Evolutionary conservation across 2,888 invertebrate species (phyloP).

Genomic region (Archips xylosteana): DNA sequence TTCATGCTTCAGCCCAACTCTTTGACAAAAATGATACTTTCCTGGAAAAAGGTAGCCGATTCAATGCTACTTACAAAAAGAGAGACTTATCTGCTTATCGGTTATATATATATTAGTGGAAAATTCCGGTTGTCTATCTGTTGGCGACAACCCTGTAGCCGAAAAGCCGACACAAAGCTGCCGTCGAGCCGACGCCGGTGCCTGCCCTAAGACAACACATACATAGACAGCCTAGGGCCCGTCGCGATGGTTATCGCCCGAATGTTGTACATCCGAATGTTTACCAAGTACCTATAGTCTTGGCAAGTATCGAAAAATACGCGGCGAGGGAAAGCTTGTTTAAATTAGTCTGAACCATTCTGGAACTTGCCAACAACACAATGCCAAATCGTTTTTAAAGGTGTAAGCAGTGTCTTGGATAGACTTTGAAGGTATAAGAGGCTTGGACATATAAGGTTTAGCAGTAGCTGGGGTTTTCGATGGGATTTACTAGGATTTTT

Average conservation of each 20-base stretch:
- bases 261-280: neutral
- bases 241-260: constrained; percentile 62
- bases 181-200: constrained; percentile 67
- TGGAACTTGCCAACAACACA: neutral
- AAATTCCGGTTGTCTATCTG: neutral
- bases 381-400: neutral
- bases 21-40: too few species aligned
- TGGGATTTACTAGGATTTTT: neutral
- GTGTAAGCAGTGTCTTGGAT: neutral
- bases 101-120: neutral
- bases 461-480: neutral
- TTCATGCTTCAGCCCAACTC: too few species aligned
- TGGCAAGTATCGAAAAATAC: neutral
- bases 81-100: neutral
- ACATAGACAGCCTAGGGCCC: constrained; percentile 76
- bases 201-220: constrained; percentile 82
- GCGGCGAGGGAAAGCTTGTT: neutral
- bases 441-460: neutral
- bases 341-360: neutral
- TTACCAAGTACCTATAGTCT: neutral
- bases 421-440: neutral
- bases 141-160: constrained; percentile 66
- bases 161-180: constrained; percentile 67
- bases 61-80: too few species aligned
- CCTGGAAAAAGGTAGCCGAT: too few species aligned